A percentile compares a stretch with the other conserved stretches of the same genome.
phyloP scores from a whole-genome alignment of 2,113 vertebrate genomes.

The Halichoerus grypus region DNA sequence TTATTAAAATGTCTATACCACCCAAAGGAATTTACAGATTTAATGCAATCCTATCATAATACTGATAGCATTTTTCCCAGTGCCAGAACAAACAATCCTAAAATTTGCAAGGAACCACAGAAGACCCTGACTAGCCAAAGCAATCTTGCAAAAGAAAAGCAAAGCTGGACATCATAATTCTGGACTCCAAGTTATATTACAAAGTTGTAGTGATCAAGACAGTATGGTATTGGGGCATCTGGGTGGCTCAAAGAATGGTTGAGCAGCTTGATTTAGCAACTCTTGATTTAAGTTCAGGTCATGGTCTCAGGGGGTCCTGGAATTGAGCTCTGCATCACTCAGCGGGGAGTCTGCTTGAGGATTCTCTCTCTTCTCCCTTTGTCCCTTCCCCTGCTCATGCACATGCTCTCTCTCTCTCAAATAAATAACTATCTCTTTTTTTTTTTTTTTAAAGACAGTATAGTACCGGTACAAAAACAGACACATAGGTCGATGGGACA shows the following conservation, averaged over 20 bases:
- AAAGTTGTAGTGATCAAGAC: not conserved
- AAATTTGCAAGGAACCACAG: not conserved
- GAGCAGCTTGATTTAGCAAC: too few species aligned
- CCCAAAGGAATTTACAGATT: not conserved
- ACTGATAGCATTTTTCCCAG: not conserved
- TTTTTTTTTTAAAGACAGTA: not conserved
- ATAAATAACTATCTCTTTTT: too few species aligned
- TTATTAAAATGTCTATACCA: not conserved
- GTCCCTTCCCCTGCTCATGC: not conserved
- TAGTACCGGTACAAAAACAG: not conserved
- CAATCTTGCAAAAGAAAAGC: not conserved
- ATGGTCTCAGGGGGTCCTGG: too few species aligned
- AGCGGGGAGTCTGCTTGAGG: not conserved
- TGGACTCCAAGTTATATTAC: not conserved
- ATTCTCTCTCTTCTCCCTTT: not conserved
- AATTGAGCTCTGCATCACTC: too few species aligned
- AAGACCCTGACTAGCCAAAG: not conserved
- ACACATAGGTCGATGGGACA: not conserved
- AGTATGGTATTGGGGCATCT: not conserved
- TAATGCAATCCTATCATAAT: not conserved
- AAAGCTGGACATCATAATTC: not conserved
- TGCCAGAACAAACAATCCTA: not conserved
- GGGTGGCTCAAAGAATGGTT: too few species aligned
- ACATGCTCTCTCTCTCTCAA: not conserved
- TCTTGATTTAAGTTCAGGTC: too few species aligned